Percentiles rank a stretch among this genome's conserved stretches.
These are phyloP conservation scores for Troides helena DNA, from an alignment of 2,888 invertebrate genomes.

Conservation along the genomic window DNA sequence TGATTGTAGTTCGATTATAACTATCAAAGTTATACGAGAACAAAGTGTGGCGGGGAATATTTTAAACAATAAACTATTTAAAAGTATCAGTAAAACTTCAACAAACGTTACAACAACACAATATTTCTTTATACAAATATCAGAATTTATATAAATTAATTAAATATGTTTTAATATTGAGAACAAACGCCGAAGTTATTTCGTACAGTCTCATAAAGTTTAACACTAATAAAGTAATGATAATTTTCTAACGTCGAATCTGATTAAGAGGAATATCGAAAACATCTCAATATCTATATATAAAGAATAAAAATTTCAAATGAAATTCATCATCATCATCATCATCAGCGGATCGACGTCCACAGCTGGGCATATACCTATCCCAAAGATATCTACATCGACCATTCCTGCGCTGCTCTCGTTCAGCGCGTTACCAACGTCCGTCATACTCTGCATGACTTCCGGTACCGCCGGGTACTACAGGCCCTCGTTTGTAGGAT, in stretches of 20 bases:
- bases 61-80: not conserved
- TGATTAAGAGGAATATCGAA: not conserved
- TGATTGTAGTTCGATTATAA: not conserved
- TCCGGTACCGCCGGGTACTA: no score
- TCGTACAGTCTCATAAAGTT: slow-evolving; percentile 20
- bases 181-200: not conserved
- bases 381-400: no score
- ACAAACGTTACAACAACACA: slow-evolving; percentile 11
- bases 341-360: no score
- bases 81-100: not conserved
- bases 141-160: slow-evolving; percentile 8
- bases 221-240: slow-evolving; percentile 2
- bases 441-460: no score
- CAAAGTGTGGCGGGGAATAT: not conserved
- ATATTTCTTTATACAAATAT: not conserved
- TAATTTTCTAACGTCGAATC: not conserved
- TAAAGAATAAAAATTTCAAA: no score
- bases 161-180: slow-evolving; percentile 4
- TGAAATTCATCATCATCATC: no score
- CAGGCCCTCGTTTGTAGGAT: no score
- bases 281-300: not conserved
- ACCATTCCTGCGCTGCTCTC: no score
- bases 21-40: not conserved
- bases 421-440: no score
- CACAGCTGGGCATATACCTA: no score